Conservation (phyloP, 2,797 vertebrate genomes). For the Tarsius wallacei region DNA sequence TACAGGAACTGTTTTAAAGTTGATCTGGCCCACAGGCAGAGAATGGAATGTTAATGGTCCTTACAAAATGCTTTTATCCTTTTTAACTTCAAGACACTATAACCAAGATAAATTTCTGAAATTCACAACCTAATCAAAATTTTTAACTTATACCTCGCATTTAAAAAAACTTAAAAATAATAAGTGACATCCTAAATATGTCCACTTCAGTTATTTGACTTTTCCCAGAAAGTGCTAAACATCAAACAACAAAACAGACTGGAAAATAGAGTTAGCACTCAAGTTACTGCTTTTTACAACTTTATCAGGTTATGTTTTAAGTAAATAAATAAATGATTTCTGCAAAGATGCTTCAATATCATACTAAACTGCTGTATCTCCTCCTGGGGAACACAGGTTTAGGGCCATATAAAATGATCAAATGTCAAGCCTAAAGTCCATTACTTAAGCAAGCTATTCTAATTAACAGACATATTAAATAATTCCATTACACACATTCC, state of each 20-base stretch:
- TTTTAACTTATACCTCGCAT: constrained; percentile 30
- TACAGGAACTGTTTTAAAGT: background rate
- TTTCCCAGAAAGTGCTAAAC: constrained; percentile 1
- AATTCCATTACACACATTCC: constrained; percentile 32
- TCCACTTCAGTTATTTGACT: constrained; percentile 28
- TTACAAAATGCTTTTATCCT: background rate
- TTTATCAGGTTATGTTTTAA: background rate
- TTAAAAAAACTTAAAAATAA: background rate
- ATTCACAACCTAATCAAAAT: constrained; percentile 47
- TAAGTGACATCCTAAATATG: background rate
- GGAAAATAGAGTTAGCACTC: constrained; percentile 39
- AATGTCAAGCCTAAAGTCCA: constrained; percentile 43
- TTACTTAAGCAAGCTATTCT: constrained; percentile 58
- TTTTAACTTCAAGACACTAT: constrained; percentile 48
- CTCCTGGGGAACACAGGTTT: background rate
- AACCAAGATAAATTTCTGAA: constrained; percentile 56
- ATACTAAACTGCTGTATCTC: background rate
- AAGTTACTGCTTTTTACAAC: background rate
- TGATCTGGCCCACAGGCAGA: constrained; percentile 25
- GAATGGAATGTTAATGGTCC: background rate
- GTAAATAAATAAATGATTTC: constrained; percentile 11
- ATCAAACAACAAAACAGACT: no score
- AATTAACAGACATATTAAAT: constrained; percentile 48
- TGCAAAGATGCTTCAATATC: background rate
- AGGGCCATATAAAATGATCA: constrained; percentile 53